A percentile compares a stretch with the other conserved stretches of the same genome.
phyloP scores from a whole-genome alignment of 2,113 vertebrate species.

The Sylvietta virens region DNA sequence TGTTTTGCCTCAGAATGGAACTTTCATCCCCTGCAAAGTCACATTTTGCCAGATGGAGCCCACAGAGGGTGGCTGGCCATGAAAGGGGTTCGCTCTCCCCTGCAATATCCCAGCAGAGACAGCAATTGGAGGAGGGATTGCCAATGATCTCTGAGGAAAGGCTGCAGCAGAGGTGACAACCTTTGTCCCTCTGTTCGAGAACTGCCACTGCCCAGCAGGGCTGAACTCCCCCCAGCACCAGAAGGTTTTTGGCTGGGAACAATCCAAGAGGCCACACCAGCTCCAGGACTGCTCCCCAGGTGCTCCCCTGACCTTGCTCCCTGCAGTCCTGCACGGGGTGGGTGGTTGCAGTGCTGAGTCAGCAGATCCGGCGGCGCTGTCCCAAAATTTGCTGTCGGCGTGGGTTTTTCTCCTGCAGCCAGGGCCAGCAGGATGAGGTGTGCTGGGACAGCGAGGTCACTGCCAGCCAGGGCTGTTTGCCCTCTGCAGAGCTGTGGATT shows the following conservation, averaged over 20 bases:
- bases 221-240: neutral
- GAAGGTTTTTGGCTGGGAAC: neutral
- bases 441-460: neutral
- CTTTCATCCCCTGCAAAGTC: neutral
- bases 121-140: neutral
- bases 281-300: neutral
- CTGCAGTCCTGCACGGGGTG: neutral
- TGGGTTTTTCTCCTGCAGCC: neutral
- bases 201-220: neutral
- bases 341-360: neutral
- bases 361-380: neutral
- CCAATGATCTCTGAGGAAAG: neutral
- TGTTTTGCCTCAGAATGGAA: neutral
- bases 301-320: neutral
- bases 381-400: neutral
- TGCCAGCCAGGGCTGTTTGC: neutral
- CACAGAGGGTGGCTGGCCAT: too few species aligned
- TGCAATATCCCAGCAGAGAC: neutral
- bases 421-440: neutral
- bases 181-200: neutral
- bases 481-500: neutral
- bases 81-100: neutral
- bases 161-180: neutral
- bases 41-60: neutral
- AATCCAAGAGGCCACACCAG: neutral